Evolutionary conservation across 2,797 vertebrate genomes (phyloP).

Genomic region (Galago senegalensis): DNA sequence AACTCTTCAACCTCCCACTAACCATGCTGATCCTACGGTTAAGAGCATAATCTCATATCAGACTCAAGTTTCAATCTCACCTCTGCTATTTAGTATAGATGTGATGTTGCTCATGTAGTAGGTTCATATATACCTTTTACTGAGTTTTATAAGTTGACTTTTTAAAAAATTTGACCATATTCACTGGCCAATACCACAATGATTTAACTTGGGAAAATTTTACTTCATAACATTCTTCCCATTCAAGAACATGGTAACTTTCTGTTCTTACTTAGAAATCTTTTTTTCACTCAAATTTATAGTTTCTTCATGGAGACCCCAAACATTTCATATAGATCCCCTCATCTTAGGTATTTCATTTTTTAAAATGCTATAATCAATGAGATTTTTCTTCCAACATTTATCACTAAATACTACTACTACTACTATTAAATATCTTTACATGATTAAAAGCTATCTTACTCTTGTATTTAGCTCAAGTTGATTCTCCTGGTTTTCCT

Average conservation of each 20-base stretch:
- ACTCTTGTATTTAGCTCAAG: background rate
- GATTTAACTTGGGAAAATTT: background rate
- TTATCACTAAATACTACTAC: constrained; percentile 27
- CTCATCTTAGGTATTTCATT: background rate
- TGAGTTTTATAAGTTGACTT: background rate
- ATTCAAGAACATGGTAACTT: background rate
- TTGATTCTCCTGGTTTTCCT: constrained; percentile 28
- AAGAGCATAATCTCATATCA: background rate
- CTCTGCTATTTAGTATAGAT: background rate
- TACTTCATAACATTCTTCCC: background rate
- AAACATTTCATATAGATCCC: constrained; percentile 10
- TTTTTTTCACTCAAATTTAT: constrained; percentile 15
- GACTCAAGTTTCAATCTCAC: background rate
- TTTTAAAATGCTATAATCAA: constrained; percentile 7
- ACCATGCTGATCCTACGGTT: background rate
- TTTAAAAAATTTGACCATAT: background rate
- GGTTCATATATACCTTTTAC: background rate
- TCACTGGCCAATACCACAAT: background rate
- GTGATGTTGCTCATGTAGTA: background rate
- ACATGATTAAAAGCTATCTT: background rate
- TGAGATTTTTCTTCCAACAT: constrained; percentile 28
- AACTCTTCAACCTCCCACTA: background rate
- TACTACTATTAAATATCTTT: constrained; percentile 22
- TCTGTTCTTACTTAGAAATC: background rate
- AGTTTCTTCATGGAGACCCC: background rate